Percentiles rank a stretch among this genome's conserved stretches.
Conservation (phyloP, 2,888 invertebrate genomes). For the Vandiemenella viatica region DNA sequence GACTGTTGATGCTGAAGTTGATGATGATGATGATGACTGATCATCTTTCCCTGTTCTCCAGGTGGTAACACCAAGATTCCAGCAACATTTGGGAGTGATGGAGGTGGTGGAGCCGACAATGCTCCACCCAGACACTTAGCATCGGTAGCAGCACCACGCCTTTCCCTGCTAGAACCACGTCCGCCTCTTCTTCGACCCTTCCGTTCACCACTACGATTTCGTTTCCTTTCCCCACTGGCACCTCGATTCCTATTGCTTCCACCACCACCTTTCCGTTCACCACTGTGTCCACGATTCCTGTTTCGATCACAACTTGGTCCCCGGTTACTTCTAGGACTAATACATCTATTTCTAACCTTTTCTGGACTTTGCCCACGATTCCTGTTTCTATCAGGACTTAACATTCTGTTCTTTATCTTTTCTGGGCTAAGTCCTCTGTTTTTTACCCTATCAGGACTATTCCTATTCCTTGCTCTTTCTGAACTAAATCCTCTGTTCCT, state of each 20-base stretch:
- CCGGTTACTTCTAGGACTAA: neutral
- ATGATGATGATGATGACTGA: no score
- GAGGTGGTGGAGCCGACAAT: no score
- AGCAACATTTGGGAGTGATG: neutral
- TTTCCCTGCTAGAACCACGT: no score
- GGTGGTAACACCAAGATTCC: neutral
- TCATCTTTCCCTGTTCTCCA: no score
- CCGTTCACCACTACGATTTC: conserved; percentile 19
- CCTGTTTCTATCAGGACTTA: neutral
- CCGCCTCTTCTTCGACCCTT: conserved; percentile 22
- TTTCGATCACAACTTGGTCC: conserved; percentile 6
- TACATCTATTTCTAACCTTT: neutral
- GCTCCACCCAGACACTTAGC: no score
- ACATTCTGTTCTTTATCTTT: neutral
- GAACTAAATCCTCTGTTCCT: conserved; percentile 19
- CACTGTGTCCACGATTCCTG: conserved; percentile 1
- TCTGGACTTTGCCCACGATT: neutral
- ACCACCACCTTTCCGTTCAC: neutral
- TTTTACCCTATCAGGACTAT: neutral
- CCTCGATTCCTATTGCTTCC: conserved; percentile 24
- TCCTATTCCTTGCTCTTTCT: neutral
- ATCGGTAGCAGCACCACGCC: no score
- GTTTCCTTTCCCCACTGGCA: conserved; percentile 2
- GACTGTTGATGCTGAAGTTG: no score
- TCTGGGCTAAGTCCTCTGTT: conserved; percentile 18